Percentiles rank a stretch among this genome's conserved stretches.
These are phyloP conservation scores for Stictocephala bisonia DNA, from an alignment of 2,888 invertebrate species.

Conservation along the genomic window DNA sequence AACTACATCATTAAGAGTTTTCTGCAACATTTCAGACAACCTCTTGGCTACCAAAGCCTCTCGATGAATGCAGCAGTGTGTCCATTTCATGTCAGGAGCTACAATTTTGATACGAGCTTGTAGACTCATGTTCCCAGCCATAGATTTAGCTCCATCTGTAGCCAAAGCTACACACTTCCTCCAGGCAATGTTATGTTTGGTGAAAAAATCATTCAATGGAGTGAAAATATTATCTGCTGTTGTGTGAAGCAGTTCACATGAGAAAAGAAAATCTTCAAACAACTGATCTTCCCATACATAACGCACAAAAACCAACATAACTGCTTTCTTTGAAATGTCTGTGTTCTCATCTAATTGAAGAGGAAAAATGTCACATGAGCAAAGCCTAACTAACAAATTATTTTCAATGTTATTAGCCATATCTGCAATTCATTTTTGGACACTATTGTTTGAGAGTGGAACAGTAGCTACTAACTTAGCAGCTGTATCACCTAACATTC, in stretches of 20 bases:
- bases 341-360: no score
- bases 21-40: not conserved
- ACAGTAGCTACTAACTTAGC: constrained; percentile 16
- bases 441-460: constrained; percentile 11
- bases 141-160: not conserved
- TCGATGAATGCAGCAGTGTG: no score
- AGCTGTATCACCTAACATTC: constrained; percentile 19
- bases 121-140: no score
- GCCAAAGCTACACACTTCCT: not conserved
- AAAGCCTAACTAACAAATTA: not conserved
- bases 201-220: not conserved
- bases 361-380: not conserved
- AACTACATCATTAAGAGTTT: constrained; percentile 13
- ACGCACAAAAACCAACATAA: no score
- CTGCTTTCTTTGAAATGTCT: no score
- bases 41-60: no score
- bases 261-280: no score
- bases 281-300: no score
- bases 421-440: not conserved
- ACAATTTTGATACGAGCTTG: no score
- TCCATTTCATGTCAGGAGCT: no score
- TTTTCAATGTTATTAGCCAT: constrained; percentile 1
- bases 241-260: not conserved
- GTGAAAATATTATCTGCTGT: not conserved
- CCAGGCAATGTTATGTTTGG: no score